Base-by-base conservation (phyloP, 2,888 invertebrate genomes). In the Lissonota sp. region DNA sequence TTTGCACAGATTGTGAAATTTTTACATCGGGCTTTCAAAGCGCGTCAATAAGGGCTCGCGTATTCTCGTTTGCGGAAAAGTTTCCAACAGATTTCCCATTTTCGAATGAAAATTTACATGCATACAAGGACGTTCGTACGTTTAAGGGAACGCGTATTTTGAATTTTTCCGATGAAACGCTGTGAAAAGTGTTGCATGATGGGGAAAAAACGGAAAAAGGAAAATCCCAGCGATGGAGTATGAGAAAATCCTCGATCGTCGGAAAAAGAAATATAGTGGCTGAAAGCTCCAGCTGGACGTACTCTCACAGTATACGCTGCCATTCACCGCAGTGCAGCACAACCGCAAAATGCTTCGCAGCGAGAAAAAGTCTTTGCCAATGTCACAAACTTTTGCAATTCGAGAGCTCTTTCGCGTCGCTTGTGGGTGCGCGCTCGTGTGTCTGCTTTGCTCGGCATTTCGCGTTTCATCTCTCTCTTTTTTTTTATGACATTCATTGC, bases 351-450 rank as follows among this genome's bases (percentile, higher is more conserved):
- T 57, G 40, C 14, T 16, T 37, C 26, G 58, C 40, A 37, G 12
- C 37, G 26, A 64, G 53, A 44, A 53, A 58, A 77, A 73, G 49
- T 73, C 64, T n/a, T 55, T 58, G 69, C 51, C 51, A 77, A 62
- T 53, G 69, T 53, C 14, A 58, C 42, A 69, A 80, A 77, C 77
- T 73, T 80, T 77, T 58, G 72, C 57, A 69, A 80, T 69, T 77
- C 72, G 64, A 64, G 55, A 55, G 39, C 49, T 40, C 58, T 46
- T 53, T 42, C 46, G 4, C 26, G 42, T 0, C 26, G 26, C 26
- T 63, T 51, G 7, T 37, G 37, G n/a, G n/a, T n/a, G n/a, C n/a
- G 1, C 26, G 26, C 26, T 63, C 51, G 7, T 37, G 37, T 12
- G 12, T 7, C 42, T 37, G 14, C 26, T 26, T 26, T 26, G 26